phyloP scores from a whole-genome alignment of 2,113 vertebrate species.

The Callithrix jacchus region DNA sequence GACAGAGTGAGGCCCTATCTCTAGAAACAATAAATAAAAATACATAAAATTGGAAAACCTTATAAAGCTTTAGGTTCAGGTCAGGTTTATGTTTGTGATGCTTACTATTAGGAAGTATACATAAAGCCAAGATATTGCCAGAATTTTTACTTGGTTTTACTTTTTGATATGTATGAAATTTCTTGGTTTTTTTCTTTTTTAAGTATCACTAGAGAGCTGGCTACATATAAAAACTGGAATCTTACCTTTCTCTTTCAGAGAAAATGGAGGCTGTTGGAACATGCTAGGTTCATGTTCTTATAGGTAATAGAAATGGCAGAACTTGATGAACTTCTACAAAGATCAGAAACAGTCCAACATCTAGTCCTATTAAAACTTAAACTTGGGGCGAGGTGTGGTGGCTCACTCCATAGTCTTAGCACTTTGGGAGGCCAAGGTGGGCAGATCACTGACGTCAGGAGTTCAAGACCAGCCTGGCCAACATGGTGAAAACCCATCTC shows the following conservation, averaged over 20 bases:
- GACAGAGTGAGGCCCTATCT: no score
- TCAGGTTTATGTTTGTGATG: neutral
- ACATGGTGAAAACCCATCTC: neutral
- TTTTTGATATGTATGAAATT: neutral
- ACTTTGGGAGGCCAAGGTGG: neutral
- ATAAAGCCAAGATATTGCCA: neutral
- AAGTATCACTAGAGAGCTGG: neutral
- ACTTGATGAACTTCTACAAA: neutral
- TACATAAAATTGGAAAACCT: neutral
- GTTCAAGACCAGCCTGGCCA: neutral
- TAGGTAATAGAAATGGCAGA: slow-evolving; percentile 9
- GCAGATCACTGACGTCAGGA: neutral
- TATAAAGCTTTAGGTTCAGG: neutral
- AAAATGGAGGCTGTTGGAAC: neutral
- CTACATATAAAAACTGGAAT: neutral
- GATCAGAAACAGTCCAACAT: neutral
- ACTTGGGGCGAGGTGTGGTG: neutral
- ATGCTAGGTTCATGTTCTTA: neutral
- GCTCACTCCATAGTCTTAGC: neutral
- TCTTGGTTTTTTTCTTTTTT: neutral
- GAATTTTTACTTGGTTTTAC: neutral
- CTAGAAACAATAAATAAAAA: no score
- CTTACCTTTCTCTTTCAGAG: neutral
- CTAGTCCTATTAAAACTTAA: neutral
- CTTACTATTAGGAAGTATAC: neutral